phyloP scores from a whole-genome alignment of 2,888 invertebrate genomes.

The Lomographa bimaculata region DNA sequence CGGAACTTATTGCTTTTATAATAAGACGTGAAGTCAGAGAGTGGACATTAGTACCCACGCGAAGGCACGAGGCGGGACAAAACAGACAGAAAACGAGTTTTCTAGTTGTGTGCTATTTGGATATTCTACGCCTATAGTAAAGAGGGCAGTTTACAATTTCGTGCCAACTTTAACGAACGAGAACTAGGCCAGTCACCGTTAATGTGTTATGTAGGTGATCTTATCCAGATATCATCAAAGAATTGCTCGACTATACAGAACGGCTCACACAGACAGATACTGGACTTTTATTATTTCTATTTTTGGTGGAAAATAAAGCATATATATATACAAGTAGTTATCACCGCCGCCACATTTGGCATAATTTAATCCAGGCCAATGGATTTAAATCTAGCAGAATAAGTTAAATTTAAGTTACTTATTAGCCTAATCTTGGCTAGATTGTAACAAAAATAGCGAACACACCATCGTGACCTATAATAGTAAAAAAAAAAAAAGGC shows the following conservation, averaged over 20 bases:
- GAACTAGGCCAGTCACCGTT: constrained; percentile 77
- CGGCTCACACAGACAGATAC: constrained; percentile 53
- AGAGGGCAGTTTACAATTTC: constrained; percentile 81
- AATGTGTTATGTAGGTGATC: constrained; percentile 71
- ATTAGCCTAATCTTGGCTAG: too few relatives aligned
- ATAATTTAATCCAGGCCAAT: too few relatives aligned
- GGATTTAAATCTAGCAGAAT: too few relatives aligned
- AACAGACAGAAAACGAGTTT: constrained; percentile 35
- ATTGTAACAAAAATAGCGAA: too few relatives aligned
- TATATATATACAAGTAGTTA: too few relatives aligned
- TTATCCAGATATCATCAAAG: constrained; percentile 80
- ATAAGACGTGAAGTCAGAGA: constrained; percentile 35
- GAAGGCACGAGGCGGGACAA: constrained; percentile 22
- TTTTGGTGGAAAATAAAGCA: too few relatives aligned
- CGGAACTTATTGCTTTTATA: constrained; percentile 35
- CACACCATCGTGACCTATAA: too few relatives aligned
- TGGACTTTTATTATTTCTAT: constrained; percentile 33
- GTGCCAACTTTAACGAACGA: constrained; percentile 77
- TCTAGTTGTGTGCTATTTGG: constrained; percentile 49
- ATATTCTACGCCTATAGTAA: constrained; percentile 70
- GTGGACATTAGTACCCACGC: constrained; percentile 38
- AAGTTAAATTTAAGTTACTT: too few relatives aligned
- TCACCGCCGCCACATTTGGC: too few relatives aligned
- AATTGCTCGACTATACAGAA: constrained; percentile 45
- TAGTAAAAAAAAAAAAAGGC: too few relatives aligned